Conservation (phyloP, 2,888 invertebrate species). For the Asteroscopus sphinx region DNA sequence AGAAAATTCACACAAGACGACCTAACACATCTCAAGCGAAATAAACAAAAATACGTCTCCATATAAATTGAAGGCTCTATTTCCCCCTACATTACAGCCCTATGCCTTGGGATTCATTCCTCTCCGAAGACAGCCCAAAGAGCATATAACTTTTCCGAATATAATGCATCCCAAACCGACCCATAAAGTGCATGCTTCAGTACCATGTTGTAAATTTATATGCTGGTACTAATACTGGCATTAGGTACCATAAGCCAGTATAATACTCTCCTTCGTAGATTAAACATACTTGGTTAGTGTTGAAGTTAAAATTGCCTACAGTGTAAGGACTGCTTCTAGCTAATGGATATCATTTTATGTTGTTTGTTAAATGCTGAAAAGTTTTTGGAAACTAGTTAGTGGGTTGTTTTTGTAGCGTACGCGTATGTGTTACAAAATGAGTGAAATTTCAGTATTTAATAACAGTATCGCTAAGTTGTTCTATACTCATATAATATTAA, state of each 20-base stretch:
- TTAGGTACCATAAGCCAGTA: slow-evolving; percentile 57
- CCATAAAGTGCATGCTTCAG: slow-evolving; percentile 72
- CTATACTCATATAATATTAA: too few species aligned
- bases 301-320: slow-evolving; percentile 31
- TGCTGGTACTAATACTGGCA: slow-evolving; percentile 59
- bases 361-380: not conserved
- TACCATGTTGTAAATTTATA: slow-evolving; percentile 67
- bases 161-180: slow-evolving; percentile 71
- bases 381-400: too few species aligned
- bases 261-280: slow-evolving; percentile 23
- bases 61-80: slow-evolving; percentile 46
- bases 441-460: too few species aligned
- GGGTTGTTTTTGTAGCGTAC: too few species aligned
- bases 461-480: too few species aligned
- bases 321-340: slow-evolving; percentile 3
- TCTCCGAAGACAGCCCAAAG: slow-evolving; percentile 69
- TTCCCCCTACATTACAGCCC: slow-evolving; percentile 45
- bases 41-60: slow-evolving; percentile 39
- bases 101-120: slow-evolving; percentile 77
- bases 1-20: not conserved
- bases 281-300: slow-evolving; percentile 33
- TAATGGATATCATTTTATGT: slow-evolving; percentile 14
- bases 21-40: slow-evolving; percentile 8
- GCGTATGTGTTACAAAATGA: too few species aligned
- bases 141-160: slow-evolving; percentile 71